Percentiles rank a stretch among this genome's conserved stretches.
Conservation (phyloP, 2,113 vertebrate species). For the Mastomys coucha region DNA sequence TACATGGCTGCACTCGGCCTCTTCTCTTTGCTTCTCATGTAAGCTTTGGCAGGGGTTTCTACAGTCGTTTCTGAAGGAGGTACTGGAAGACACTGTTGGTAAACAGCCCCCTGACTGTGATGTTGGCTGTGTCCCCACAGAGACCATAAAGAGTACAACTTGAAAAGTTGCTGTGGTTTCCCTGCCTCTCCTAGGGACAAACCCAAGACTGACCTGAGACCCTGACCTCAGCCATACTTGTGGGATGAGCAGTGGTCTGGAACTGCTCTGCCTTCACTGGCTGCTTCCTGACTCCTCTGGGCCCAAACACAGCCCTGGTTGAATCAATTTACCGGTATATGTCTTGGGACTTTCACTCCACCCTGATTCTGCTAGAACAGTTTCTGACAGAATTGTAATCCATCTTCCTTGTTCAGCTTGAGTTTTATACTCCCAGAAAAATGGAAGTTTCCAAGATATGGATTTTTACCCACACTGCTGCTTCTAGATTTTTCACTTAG, state of each 20-base stretch:
- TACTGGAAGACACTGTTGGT: constrained; percentile 68
- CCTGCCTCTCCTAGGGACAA: constrained; percentile 21
- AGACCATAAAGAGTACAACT: constrained; percentile 37
- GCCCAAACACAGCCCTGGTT: neutral
- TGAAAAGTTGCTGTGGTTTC: constrained; percentile 29
- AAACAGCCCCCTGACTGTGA: constrained; percentile 57
- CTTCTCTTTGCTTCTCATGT: constrained; percentile 70
- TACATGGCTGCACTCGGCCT: constrained; percentile 31
- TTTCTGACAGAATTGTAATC: constrained; percentile 48
- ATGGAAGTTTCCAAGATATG: neutral
- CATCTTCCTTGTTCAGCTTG: constrained; percentile 52
- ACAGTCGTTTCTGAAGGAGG: constrained; percentile 67
- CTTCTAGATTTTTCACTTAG: constrained; percentile 39
- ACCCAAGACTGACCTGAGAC: constrained; percentile 39
- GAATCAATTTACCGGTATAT: neutral
- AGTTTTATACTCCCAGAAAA: constrained; percentile 28
- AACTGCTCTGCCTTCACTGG: constrained; percentile 21
- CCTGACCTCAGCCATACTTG: constrained; percentile 34
- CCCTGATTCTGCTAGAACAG: neutral
- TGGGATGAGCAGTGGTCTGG: neutral
- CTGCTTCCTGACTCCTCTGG: constrained; percentile 15
- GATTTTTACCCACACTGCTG: constrained; percentile 15
- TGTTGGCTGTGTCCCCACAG: constrained; percentile 49
- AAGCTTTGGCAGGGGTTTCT: constrained; percentile 74
- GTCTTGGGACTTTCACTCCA: neutral